Evolutionary conservation across 2,113 vertebrate species (phyloP).

Genomic region (Cavia porcellus): DNA sequence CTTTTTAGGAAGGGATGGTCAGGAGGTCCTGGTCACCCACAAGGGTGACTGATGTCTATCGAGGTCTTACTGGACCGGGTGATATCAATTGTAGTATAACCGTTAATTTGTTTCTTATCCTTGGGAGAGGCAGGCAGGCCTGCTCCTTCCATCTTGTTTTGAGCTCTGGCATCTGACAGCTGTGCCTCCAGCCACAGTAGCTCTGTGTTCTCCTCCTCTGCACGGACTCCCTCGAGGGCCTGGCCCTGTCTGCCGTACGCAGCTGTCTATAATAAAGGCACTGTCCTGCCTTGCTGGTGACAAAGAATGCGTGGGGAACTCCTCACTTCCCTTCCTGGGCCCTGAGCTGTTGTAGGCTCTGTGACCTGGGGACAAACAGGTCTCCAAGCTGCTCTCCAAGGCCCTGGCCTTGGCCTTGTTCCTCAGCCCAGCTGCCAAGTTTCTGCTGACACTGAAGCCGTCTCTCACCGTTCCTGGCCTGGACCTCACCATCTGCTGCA

Average conservation of each 20-base stretch:
- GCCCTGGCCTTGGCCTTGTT: not conserved
- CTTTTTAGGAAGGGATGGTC: not conserved
- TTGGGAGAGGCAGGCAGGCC: not conserved
- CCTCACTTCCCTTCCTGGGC: not conserved
- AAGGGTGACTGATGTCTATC: not conserved
- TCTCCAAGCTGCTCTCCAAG: not conserved
- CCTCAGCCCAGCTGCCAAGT: not conserved
- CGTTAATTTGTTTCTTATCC: not conserved
- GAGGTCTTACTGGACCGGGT: not conserved
- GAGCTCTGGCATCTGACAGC: not conserved
- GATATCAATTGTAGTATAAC: not conserved
- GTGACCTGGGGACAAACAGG: not conserved
- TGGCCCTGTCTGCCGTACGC: not conserved
- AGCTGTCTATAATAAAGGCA: not conserved
- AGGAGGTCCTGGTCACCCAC: not conserved
- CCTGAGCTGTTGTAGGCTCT: not conserved
- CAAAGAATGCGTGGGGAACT: not conserved
- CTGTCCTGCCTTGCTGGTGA: not conserved
- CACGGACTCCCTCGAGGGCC: not conserved
- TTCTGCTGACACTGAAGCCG: not conserved
- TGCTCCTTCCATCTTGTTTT: not conserved
- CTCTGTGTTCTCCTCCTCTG: not conserved
- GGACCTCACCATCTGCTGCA: not conserved
- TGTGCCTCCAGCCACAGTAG: not conserved
- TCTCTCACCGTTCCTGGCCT: slow-evolving; percentile 7